These are phyloP conservation scores for Dusona sp. DNA, from an alignment of 2,888 invertebrate genomes.

Conservation along the genomic window DNA sequence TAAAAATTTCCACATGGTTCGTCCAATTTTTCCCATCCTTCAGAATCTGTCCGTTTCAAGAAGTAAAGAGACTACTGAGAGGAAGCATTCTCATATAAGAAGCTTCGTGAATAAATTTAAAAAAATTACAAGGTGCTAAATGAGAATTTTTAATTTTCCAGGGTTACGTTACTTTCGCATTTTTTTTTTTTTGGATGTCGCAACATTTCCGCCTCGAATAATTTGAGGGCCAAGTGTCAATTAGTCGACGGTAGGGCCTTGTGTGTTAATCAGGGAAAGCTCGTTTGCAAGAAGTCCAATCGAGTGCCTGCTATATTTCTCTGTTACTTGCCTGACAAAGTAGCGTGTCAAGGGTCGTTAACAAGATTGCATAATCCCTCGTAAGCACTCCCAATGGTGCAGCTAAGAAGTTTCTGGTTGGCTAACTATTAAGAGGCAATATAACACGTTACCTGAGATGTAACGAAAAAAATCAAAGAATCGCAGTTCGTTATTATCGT, in stretches of 20 bases:
- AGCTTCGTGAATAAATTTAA: neutral
- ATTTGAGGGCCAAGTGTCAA: constrained; percentile 33
- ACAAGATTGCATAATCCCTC: constrained; percentile 75
- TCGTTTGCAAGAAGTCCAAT: constrained; percentile 49
- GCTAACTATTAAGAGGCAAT: constrained; percentile 51
- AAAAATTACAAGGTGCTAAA: neutral
- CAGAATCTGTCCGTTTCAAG: neutral
- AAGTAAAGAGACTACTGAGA: neutral
- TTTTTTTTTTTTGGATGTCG: constrained; percentile 2
- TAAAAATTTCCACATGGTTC: neutral
- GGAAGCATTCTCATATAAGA: neutral
- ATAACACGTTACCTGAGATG: constrained; percentile 32
- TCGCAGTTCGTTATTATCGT: neutral
- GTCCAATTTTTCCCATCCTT: neutral
- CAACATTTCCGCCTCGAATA: constrained; percentile 13
- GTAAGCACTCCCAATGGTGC: constrained; percentile 70
- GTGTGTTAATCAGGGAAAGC: constrained; percentile 55
- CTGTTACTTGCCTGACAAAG: constrained; percentile 63
- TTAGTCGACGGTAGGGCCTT: constrained; percentile 23
- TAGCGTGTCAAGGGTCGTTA: constrained; percentile 75
- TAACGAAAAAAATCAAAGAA: neutral
- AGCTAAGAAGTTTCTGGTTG: constrained; percentile 53
- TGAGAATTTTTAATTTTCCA: constrained; percentile 7
- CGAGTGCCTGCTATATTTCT: constrained; percentile 30
- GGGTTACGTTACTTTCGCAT: neutral